Conservation (phyloP, 2,888 invertebrate genomes). For the Mesodorylaimus sp. region DNA sequence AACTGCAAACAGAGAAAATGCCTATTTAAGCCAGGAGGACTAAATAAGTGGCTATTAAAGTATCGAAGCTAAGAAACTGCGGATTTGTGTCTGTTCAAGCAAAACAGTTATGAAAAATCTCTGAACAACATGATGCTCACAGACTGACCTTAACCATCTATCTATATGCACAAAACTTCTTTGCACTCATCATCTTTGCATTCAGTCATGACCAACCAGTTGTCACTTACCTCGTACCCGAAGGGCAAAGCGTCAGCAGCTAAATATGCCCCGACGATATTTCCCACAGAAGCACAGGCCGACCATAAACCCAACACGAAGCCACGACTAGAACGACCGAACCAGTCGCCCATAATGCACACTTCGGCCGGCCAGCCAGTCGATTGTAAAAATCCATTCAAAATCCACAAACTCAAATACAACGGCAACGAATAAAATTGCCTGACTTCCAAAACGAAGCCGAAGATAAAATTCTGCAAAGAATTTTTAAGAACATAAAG, state of each 20-base stretch:
- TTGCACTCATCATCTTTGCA: too few species aligned
- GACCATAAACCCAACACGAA: constrained; percentile 38
- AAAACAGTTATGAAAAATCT: too few species aligned
- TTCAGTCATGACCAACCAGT: too few species aligned
- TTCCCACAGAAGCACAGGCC: constrained; percentile 38
- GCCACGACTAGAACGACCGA: constrained; percentile 35
- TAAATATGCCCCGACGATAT: constrained; percentile 36
- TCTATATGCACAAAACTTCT: too few species aligned
- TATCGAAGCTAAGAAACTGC: too few species aligned
- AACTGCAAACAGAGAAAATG: constrained; percentile 30
- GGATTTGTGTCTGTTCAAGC: too few species aligned
- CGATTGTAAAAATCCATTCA: constrained; percentile 37
- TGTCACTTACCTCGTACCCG: constrained; percentile 37
- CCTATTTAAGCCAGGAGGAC: too few species aligned
- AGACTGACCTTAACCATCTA: too few species aligned
- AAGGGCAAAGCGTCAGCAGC: constrained; percentile 32
- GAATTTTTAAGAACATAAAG: too few species aligned
- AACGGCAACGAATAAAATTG: constrained; percentile 32
- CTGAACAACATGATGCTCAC: too few species aligned
- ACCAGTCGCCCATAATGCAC: constrained; percentile 39
- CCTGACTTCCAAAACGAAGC: constrained; percentile 34
- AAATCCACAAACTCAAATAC: constrained; percentile 33
- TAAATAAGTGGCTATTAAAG: too few species aligned
- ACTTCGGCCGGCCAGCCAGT: constrained; percentile 38
- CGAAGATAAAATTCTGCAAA: constrained; percentile 34